These are phyloP conservation scores for Cyprinus carpio DNA, from an alignment of 2,113 vertebrate genomes.

Conservation along the genomic window DNA sequence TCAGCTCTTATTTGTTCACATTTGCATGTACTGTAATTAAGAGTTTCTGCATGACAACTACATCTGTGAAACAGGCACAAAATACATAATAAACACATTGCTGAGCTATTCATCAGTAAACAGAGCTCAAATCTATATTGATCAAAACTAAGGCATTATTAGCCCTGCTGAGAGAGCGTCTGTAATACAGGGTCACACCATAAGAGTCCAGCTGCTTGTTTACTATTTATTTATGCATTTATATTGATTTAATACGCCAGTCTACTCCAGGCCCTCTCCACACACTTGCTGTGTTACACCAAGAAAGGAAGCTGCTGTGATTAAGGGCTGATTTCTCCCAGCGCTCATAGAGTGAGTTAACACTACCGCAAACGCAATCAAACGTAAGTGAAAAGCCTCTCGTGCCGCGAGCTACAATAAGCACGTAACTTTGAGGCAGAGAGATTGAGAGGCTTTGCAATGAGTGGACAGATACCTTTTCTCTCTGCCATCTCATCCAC, in stretches of 20 bases:
- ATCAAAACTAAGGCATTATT: constrained; percentile 36
- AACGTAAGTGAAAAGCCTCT: constrained; percentile 4
- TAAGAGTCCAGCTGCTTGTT: constrained; percentile 22
- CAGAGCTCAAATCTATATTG: neutral
- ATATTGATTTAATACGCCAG: constrained; percentile 36
- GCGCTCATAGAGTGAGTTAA: constrained; percentile 1
- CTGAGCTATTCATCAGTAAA: neutral
- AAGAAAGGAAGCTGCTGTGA: constrained; percentile 15
- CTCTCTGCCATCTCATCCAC: constrained; percentile 7
- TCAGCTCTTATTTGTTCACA: neutral
- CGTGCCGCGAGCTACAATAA: neutral
- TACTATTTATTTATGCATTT: constrained; percentile 29
- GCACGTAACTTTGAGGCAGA: neutral
- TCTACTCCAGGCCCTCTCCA: constrained; percentile 43
- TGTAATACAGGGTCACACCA: constrained; percentile 27
- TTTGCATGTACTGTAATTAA: neutral
- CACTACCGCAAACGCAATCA: constrained; percentile 21
- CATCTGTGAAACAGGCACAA: constrained; percentile 11
- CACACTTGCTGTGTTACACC: neutral
- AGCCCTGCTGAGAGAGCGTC: constrained; percentile 19
- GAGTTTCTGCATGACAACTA: neutral
- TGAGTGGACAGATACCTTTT: constrained; percentile 14
- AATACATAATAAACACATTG: neutral
- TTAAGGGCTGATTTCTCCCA: neutral
- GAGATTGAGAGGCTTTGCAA: constrained; percentile 13